phyloP scores from a whole-genome alignment of 2,888 invertebrate genomes.

The Herminia tarsipennalis region DNA sequence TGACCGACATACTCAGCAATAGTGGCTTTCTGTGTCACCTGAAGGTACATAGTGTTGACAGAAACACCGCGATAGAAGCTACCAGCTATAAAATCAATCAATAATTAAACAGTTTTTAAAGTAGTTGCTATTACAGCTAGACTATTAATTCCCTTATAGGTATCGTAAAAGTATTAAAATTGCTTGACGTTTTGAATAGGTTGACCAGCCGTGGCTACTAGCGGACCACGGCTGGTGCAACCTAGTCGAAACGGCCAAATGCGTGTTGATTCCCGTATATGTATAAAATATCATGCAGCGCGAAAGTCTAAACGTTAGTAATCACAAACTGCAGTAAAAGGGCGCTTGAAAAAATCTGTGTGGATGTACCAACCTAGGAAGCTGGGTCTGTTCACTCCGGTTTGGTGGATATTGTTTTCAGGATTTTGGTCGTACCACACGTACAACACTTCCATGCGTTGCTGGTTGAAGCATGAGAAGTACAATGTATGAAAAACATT shows the following conservation, averaged over 20 bases:
- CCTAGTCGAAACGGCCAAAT: no score
- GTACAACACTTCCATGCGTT: conserved; percentile 79
- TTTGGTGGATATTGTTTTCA: conserved; percentile 76
- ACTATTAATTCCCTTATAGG: no score
- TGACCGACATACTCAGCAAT: conserved; percentile 63
- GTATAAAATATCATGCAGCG: no score
- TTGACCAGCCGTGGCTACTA: no score
- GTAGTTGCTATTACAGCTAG: no score
- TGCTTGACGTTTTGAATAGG: no score
- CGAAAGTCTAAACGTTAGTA: no score
- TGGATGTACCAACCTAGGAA: conserved; percentile 68
- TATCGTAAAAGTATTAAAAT: no score
- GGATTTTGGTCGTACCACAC: conserved; percentile 78
- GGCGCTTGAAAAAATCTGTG: no score
- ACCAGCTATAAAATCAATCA: conserved; percentile 67
- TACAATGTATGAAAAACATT: conserved; percentile 76
- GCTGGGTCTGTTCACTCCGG: conserved; percentile 74
- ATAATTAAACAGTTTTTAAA: not conserved
- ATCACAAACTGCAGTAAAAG: no score
- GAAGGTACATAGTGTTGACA: conserved; percentile 70
- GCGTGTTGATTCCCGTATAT: no score
- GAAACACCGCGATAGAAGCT: conserved; percentile 76
- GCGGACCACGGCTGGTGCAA: no score
- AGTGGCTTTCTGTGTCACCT: conserved; percentile 61
- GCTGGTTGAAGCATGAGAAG: conserved; percentile 83